Evolutionary conservation across 2,888 invertebrate genomes (phyloP).

Genomic region (Drosophila austrosaltans): DNA sequence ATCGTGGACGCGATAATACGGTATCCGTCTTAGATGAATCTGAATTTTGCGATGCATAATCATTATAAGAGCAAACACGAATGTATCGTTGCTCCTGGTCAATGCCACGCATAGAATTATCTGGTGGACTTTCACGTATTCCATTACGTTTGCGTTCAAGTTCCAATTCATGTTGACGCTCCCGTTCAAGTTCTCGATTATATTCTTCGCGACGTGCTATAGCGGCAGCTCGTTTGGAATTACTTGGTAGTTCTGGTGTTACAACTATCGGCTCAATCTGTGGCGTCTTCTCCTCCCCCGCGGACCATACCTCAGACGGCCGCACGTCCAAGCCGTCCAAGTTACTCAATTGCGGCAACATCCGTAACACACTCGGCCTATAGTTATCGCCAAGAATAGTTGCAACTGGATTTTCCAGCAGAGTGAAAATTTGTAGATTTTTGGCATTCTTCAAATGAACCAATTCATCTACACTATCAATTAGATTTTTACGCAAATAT

Average conservation of each 20-base stretch:
- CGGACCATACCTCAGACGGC: not conserved
- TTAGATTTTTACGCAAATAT: not conserved
- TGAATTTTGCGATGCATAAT: too few species aligned
- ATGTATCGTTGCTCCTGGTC: too few species aligned
- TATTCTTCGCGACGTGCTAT: not conserved
- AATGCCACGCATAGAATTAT: too few species aligned
- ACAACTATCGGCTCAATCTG: not conserved
- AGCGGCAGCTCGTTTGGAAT: too few species aligned
- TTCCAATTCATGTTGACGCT: not conserved
- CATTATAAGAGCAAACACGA: too few species aligned
- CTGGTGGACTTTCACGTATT: not conserved
- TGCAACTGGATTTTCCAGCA: not conserved
- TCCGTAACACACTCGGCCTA: not conserved
- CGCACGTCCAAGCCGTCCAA: not conserved
- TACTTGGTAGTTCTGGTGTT: too few species aligned
- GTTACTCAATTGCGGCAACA: not conserved
- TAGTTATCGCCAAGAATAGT: not conserved
- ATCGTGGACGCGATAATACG: too few species aligned
- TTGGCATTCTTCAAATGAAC: not conserved
- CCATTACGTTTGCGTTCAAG: not conserved
- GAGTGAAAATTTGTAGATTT: not conserved
- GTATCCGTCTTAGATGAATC: too few species aligned
- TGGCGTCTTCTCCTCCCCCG: not conserved
- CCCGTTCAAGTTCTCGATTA: not conserved
- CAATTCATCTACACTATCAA: not conserved